Evolutionary conservation across 2,797 vertebrate genomes (phyloP), one percentile per base, ranked within the genome.

Genomic region (Rhinophrynus dorsalis): DNA sequence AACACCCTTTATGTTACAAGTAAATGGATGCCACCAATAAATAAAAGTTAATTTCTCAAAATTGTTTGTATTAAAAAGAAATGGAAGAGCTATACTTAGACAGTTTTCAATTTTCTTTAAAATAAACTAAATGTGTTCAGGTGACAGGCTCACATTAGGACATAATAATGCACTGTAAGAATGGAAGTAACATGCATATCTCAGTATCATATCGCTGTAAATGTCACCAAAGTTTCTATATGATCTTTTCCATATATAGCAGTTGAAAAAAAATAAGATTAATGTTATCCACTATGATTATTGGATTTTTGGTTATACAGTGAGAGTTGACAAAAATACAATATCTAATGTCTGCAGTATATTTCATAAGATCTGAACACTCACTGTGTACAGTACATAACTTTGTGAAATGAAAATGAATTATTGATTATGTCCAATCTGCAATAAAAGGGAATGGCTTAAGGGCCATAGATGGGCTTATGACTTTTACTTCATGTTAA

Each of bases 261-360:
- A 32, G 45, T 24, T 59, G 37, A 37, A 52, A 60, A 35, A 57
- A 69, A 61, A 54, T 69, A 69, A 60, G 47, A 69, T 69, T 57
- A 61, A 61, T 61, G 18, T 29, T 32, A 29, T 61, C 67, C 57
- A 23, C 67, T 35, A 24, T 54, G 42, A 42, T 32, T 69, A 69
- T 61, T 61, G 57, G 26, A 61, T 69, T 61, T 58, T 38, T 32
- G 20, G 35, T 61, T 45, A 44, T 54, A 44, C 37, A 61, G 13
- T 27, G 27, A 42, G 23, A 48, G 32, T 35, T 61, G 57, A 69
- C 67, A 69, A 33, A 68, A 68, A 68, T 68, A 60, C 42, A 68
- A 60, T 60, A 60, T 24, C 29, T 47, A 24, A 35, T 68, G 48
- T 68, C 40, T 50, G 60, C 51, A 11, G 38, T 65, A 40, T 37